A percentile compares a stretch with the other conserved stretches of the same genome.
Evolutionary conservation across 2,113 vertebrate genomes (phyloP).

Genomic region (Meles meles): DNA sequence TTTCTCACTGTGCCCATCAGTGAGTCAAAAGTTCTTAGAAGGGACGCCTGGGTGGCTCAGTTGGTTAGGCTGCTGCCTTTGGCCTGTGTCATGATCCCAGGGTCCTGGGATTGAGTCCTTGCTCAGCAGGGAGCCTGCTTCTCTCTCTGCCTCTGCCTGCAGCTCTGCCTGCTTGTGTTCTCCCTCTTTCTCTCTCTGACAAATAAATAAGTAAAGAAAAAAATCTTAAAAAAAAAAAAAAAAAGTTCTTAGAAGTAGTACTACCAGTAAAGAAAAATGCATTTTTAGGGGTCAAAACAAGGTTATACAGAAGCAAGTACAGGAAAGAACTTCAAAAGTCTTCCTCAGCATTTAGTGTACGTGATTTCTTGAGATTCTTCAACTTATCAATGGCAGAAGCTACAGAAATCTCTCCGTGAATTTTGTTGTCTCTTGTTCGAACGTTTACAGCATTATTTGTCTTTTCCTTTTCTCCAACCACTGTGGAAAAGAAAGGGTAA

Average conservation of each 20-base stretch:
- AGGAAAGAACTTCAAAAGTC: slow-evolving; percentile 84
- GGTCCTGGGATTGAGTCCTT: too few species aligned
- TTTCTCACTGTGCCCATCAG: background rate
- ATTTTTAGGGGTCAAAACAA: background rate
- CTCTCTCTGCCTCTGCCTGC: too few species aligned
- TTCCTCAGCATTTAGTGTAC: slow-evolving; percentile 87
- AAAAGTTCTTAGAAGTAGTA: background rate
- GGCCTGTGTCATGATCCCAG: too few species aligned
- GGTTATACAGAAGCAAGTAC: background rate
- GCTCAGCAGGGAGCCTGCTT: too few species aligned
- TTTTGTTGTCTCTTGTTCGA: slow-evolving; percentile 94
- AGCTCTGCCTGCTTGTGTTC: too few species aligned
- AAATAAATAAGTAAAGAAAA: too few species aligned
- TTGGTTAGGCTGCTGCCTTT: too few species aligned
- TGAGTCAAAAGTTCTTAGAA: slow-evolving; percentile 29
- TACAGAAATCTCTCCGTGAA: slow-evolving; percentile 90
- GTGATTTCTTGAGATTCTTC: slow-evolving; percentile 85
- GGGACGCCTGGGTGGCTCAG: background rate
- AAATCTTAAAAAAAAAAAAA: too few species aligned
- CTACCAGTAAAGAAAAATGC: slow-evolving; percentile 43
- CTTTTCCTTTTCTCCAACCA: slow-evolving; percentile 97
- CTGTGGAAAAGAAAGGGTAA: slow-evolving; percentile 80
- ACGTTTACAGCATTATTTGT: slow-evolving; percentile 88
- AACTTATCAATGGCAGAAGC: slow-evolving; percentile 88
- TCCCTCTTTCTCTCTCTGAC: too few species aligned